phyloP scores from a whole-genome alignment of 23 tunicate genomes.

The Botrylloides violaceus region DNA sequence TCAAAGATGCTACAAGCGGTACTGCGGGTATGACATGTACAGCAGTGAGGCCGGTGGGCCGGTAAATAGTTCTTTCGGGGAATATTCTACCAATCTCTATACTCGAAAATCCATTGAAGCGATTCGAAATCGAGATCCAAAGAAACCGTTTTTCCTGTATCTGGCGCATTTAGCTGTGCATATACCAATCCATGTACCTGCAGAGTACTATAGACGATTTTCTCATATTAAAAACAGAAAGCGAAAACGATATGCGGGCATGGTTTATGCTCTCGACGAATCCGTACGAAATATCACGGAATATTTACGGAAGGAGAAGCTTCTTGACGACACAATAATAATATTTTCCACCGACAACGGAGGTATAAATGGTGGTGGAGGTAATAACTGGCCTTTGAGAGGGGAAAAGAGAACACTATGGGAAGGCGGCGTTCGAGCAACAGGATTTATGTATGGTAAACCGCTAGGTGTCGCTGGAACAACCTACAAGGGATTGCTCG shows the following conservation, averaged over 20 bases:
- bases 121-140: slow-evolving; percentile 26
- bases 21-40: slow-evolving; percentile 51
- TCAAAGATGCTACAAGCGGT: slow-evolving; percentile 18
- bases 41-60: slow-evolving; percentile 44
- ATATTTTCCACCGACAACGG: slow-evolving; percentile 58
- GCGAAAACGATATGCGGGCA: slow-evolving; percentile 27
- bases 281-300: slow-evolving; percentile 16
- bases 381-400: slow-evolving; percentile 75
- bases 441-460: slow-evolving; percentile 81
- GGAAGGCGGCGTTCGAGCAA: slow-evolving; percentile 47
- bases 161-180: slow-evolving; percentile 69
- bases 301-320: slow-evolving; percentile 6
- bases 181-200: slow-evolving; percentile 60
- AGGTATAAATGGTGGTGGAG: slow-evolving; percentile 47
- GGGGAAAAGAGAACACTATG: slow-evolving; percentile 61
- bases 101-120: slow-evolving; percentile 34
- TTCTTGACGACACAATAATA: slow-evolving; percentile 44
- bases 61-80: slow-evolving; percentile 39
- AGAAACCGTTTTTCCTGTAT: slow-evolving; percentile 57
- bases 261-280: slow-evolving; percentile 48
- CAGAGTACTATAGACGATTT: slow-evolving; percentile 4
- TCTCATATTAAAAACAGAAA: background rate
- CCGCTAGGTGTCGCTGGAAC: slow-evolving; percentile 30
- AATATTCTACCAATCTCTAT: slow-evolving; percentile 37
- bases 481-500: slow-evolving; percentile 46